Evolutionary conservation across 1,140 invertebrate genomes (phyloP), one percentile per base, ranked within the genome.

Genomic region (Bactericera cockerelli): DNA sequence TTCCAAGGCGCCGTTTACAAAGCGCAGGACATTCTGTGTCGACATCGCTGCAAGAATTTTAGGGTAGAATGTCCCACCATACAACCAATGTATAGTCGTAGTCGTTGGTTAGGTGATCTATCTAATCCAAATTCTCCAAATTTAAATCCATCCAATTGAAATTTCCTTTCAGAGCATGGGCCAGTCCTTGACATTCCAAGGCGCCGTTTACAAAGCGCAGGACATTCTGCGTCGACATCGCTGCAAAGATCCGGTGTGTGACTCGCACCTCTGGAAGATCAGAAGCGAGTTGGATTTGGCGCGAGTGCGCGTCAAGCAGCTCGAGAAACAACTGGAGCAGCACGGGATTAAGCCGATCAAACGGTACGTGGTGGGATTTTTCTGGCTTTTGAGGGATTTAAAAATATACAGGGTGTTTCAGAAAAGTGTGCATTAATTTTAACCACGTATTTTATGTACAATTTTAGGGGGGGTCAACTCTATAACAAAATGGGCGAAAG

Each of bases 1-100:
- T 91, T 93, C 66, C 81, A 87, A 33, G 88, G 89, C 14, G 89
- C 90, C 33, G 90, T 94, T 1, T 88, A 79, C 67, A 88, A 94
- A 73, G 87, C 89, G 10, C 80, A 81, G 67, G 84, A 86, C 62
- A 75, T 79, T 59, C 71, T 78, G 1, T 71, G 73, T 60, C 74
- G 78, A 61, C 80, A 81, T 66, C 75, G 79, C 59, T 91, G 87
- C 71, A 79, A 79, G 53, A 86, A 91, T n/a, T n/a, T n/a, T n/a
- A n/a, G n/a, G n/a, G n/a, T n/a, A n/a, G n/a, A n/a, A n/a, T n/a
- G n/a, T n/a, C n/a, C n/a, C n/a, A n/a, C n/a, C n/a, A n/a, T n/a
- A n/a, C n/a, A n/a, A n/a, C n/a, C n/a, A n/a, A n/a, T n/a, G n/a
- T n/a, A n/a, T n/a, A n/a, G n/a, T n/a, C n/a, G n/a, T n/a, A n/a